Evolutionary conservation across 2,113 vertebrate genomes (phyloP), one percentile per base, ranked within the genome.

Genomic region (Phocoena sinus): DNA sequence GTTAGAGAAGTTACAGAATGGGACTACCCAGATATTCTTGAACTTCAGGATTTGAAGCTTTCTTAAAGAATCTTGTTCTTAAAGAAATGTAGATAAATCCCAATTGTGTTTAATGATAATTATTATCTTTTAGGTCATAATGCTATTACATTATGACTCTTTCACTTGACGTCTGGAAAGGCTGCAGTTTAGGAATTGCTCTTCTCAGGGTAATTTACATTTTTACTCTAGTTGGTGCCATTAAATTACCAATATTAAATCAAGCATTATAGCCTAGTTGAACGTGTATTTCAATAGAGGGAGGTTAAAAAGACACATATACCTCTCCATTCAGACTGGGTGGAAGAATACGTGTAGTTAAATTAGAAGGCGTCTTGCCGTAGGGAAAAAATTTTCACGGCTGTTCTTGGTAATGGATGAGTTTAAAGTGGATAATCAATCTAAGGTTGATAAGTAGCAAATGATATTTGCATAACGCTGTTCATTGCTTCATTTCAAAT

Each of bases 211-310:
- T 92, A 62, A 96, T 85, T 80, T 89, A 36, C 21, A 41, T 89
- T 82, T 95, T 96, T 58, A 87, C 18, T 76, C 36, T 93, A 71
- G 50, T 5, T 50, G 26, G 12, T 83, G 13, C 41, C 89, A 80
- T 73, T 92, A 91, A 79, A 93, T 89, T 85, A 68, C 20, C 18
- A 93, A 82, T 53, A 93, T 80, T 71, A 89, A 89, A 67, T 83
- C 47, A 94, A 80, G 56, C 23, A 62, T 56, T 63, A 44, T n/a
- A 77, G 31, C 23, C 28, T 89, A 25, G 41, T 31, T 36, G 73
- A 68, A 38, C 33, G 13, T 47, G 1, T 41, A 80, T 88, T 86
- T 2, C 47, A 67, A 36, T 65, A 60, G 73, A 89, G 21, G 18
- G 26, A 53, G 5, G 3, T 68, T 91, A 60, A 83, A 83, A 80